Conservation (phyloP, 2,888 invertebrate species). For the Eurois occulta region DNA sequence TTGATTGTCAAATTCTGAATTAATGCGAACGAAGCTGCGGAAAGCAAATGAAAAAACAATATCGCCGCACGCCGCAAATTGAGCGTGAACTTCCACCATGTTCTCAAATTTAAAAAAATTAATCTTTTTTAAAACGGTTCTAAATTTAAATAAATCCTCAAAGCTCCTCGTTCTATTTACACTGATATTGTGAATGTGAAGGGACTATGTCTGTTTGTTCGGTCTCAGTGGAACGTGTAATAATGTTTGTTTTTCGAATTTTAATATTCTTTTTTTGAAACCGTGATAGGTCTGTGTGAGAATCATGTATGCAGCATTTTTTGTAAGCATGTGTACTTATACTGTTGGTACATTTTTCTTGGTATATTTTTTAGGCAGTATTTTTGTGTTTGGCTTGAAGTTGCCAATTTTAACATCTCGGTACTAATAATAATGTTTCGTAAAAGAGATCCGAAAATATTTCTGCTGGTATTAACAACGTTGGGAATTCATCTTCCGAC, state of each 20-base stretch:
- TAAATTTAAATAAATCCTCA: constrained; percentile 72
- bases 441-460: neutral
- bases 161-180: constrained; percentile 66
- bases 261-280: constrained; percentile 43
- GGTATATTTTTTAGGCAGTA: neutral
- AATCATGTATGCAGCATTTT: constrained; percentile 20
- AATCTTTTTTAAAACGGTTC: constrained; percentile 67
- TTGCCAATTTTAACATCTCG: neutral
- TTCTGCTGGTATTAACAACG: neutral
- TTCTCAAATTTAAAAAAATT: constrained; percentile 60
- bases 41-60: neutral
- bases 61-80: constrained; percentile 52
- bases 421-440: neutral
- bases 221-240: constrained; percentile 56
- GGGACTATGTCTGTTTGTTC: constrained; percentile 59
- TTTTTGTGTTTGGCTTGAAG: neutral
- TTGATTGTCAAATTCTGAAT: too few species aligned
- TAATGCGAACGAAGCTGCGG: too few species aligned
- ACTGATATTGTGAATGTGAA: constrained; percentile 63
- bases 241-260: constrained; percentile 55
- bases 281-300: constrained; percentile 32
- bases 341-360: neutral
- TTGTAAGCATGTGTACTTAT: constrained; percentile 24
- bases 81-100: constrained; percentile 58
- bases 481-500: neutral